Conservation (phyloP, 1,140 invertebrate species). For the Diprion similis region DNA sequence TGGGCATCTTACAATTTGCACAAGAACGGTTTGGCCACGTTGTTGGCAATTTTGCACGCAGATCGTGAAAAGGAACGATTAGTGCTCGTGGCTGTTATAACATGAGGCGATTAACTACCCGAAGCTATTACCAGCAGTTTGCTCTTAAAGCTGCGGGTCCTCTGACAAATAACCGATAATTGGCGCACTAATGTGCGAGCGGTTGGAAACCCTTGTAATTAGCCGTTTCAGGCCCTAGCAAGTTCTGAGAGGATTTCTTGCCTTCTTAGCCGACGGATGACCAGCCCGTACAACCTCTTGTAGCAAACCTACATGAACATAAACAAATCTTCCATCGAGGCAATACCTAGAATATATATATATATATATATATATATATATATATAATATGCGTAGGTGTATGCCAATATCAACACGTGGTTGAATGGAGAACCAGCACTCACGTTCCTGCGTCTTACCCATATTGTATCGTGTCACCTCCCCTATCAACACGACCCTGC, state of each 20-base stretch:
- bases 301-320: neutral
- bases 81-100: neutral
- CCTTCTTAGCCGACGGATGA: neutral
- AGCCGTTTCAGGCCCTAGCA: neutral
- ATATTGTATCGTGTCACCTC: too few species aligned
- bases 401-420: neutral
- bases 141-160: neutral
- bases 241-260: neutral
- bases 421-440: neutral
- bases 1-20: too few species aligned
- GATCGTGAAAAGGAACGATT: neutral
- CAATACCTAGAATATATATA: neutral
- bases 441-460: too few species aligned
- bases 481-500: too few species aligned
- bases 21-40: too few species aligned
- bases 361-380: neutral
- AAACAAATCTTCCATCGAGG: neutral
- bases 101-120: neutral
- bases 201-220: constrained; percentile 2
- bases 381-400: neutral
- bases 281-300: neutral
- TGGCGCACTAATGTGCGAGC: neutral
- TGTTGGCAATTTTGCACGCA: neutral
- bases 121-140: neutral
- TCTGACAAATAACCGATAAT: constrained; percentile 3